Evolutionary conservation across 1,140 invertebrate species (phyloP), one percentile per base, ranked within the genome.

Genomic region (Monomorium pharaonis): DNA sequence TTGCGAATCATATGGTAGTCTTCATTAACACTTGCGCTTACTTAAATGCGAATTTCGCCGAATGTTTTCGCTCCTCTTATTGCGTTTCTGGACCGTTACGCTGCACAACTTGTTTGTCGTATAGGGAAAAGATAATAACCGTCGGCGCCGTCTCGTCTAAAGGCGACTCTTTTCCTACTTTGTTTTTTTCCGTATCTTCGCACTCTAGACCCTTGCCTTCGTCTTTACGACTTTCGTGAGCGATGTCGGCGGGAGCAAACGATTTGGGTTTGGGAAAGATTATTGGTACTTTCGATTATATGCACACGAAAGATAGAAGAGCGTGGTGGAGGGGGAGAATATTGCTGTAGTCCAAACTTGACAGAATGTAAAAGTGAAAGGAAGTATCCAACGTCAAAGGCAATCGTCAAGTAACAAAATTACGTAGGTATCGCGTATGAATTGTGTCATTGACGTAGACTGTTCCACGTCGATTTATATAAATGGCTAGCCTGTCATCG

Each of bases 121-220:
- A 69, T 37, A 63, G 63, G 63, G 4, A 56, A 69, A 56, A 44
- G 77, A 54, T 80, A 80, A 80, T 80, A 80, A 58, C n/a, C 24
- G 30, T 30, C 51, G 85, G 62, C 83, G 85, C 81, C 85, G 70
- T 85, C 47, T 76, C 30, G 70, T 76, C 62, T 67, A 86, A 85
- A 60, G 30, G 4, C 18, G 16, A 67, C n/a, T n/a, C n/a, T 69
- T 69, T 78, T 78, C 14, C 60, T 27, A 5, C 37, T 76, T 69
- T 65, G 33, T 69, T 80, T 69, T n/a, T 54, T 69, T 80, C 30
- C 77, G 24, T n/a, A 24, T 67, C 47, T 65, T 27, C 49, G 33
- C 62, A 12, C 44, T 62, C n/a, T 21, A 24, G 6, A 12, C 51
- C 18, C 37, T 37, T n/a, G 21, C 42, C 75, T 10, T 54, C 21